These are phyloP conservation scores for Circaetus gallicus DNA, from an alignment of 2,113 vertebrate species.

Conservation along the genomic window DNA sequence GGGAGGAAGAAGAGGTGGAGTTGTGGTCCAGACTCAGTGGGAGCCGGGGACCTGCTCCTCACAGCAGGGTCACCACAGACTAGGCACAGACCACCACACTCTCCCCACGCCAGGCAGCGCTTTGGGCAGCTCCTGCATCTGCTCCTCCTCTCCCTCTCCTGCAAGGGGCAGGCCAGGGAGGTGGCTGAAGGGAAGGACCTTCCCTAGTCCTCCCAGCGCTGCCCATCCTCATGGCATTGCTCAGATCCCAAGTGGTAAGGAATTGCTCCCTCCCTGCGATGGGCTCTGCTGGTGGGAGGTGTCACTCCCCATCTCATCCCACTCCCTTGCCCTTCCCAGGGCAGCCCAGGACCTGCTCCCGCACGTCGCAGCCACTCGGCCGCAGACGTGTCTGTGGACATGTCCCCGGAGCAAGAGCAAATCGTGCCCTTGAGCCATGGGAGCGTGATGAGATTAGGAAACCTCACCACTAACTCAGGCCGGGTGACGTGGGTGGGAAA, in stretches of 20 bases:
- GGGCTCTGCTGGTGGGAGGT: background rate
- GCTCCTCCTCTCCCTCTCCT: background rate
- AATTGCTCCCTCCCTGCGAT: rapidly evolving
- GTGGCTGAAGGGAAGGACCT: background rate
- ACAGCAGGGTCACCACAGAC: background rate
- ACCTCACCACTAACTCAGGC: rapidly evolving
- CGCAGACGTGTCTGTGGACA: rapidly evolving
- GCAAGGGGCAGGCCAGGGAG: background rate
- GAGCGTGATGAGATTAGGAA: background rate
- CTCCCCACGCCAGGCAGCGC: rapidly evolving
- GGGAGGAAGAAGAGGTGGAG: background rate
- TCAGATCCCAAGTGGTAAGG: background rate
- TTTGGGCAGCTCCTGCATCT: background rate
- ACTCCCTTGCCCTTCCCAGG: background rate
- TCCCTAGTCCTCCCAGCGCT: background rate
- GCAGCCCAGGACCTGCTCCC: background rate
- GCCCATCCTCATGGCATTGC: rapidly evolving
- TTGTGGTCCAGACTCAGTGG: background rate
- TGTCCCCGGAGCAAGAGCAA: background rate
- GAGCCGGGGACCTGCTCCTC: background rate
- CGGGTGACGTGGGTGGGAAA: rapidly evolving
- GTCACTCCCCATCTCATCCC: background rate
- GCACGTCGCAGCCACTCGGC: background rate
- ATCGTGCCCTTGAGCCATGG: background rate
- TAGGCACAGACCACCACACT: too few relatives aligned